phyloP scores from a whole-genome alignment of 2,888 invertebrate genomes.

The Ectropis crepuscularia region DNA sequence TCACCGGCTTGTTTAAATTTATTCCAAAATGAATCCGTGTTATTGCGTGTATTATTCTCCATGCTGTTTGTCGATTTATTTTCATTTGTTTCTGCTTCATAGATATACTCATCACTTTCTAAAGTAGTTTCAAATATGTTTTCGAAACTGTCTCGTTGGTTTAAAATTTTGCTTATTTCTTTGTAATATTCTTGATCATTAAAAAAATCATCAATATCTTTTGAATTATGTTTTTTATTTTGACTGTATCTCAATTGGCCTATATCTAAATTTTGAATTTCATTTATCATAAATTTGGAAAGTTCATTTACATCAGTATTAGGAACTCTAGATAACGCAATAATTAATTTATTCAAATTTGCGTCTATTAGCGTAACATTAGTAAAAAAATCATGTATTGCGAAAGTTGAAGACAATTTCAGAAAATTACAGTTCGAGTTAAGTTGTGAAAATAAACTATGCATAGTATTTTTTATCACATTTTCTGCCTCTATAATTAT shows the following conservation, averaged over 20 bases:
- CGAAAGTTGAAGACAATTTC: constrained; percentile 53
- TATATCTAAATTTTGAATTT: constrained; percentile 55
- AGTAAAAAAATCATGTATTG: constrained; percentile 60
- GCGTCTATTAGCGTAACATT: constrained; percentile 57
- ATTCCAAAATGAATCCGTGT: no score
- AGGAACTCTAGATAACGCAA: constrained; percentile 50
- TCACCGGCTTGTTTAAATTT: no score
- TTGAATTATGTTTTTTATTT: constrained; percentile 38
- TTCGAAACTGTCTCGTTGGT: constrained; percentile 30
- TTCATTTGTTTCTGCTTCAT: not conserved
- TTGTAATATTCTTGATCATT: constrained; percentile 43
- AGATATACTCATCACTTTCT: constrained; percentile 2
- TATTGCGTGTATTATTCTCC: no score
- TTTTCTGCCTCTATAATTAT: constrained; percentile 49
- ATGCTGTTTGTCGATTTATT: no score
- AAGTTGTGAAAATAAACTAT: constrained; percentile 56
- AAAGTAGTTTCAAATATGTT: constrained; percentile 27
- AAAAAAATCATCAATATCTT: constrained; percentile 51
- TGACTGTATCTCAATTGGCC: constrained; percentile 36
- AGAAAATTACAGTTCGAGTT: constrained; percentile 48
- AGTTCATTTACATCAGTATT: constrained; percentile 46
- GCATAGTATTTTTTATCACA: constrained; percentile 52
- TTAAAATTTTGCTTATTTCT: constrained; percentile 47
- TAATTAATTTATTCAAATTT: constrained; percentile 54
- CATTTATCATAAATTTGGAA: constrained; percentile 59